Base-by-base conservation (phyloP, 2,888 invertebrate genomes). In the Merodon equestris region DNA sequence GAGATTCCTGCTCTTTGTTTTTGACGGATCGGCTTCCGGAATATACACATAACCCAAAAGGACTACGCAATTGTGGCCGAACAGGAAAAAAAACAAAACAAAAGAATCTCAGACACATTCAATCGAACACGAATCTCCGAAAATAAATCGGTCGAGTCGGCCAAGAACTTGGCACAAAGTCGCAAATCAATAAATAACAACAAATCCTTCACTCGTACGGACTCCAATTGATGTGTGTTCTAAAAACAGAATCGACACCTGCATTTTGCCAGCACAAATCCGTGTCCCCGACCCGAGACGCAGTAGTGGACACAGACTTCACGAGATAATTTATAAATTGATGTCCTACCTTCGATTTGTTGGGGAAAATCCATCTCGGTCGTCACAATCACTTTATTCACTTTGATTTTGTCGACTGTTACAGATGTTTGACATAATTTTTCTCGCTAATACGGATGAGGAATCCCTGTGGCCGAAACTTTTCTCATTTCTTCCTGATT, bases 351-450 rank as follows among this genome's bases (percentile, higher is more conserved):
- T 86, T 87, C 86, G 48, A 87, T 84, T 85, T 87, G 86, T 73
- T 87, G 86, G 12, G 86, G 85, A 81, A 86, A 87, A 83, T 87
- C 87, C 87, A 87, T 87, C 61, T 56, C 84, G 9, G 12, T 7
- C 9, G 17, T 53, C 10, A 1, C 50, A 14, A 42, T 61, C 51
- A 38, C 40, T 57, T 71, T 60, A 40, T 50, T 50, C 14, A 51
- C 7, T 51, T 9, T 13, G 36, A n/a, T 40, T 57, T 38, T 27
- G 13, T 9, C 15, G 5, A n/a, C 15, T 42, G 38, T 17, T 4
- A 42, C 38, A 56, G 50, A 15, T 71, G 10, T 58, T 50, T 27
- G 56, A 40, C 60, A 77, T 77, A 18, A 44, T 67, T 57, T 51
- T 27, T 15, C 15, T 14, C 27, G 34, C 36, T 2, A 18, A 57